A percentile compares a stretch with the other conserved stretches of the same genome.
These are phyloP conservation scores for Centruroides sculpturatus DNA, from an alignment of 1,140 invertebrate genomes.

Conservation along the genomic window DNA sequence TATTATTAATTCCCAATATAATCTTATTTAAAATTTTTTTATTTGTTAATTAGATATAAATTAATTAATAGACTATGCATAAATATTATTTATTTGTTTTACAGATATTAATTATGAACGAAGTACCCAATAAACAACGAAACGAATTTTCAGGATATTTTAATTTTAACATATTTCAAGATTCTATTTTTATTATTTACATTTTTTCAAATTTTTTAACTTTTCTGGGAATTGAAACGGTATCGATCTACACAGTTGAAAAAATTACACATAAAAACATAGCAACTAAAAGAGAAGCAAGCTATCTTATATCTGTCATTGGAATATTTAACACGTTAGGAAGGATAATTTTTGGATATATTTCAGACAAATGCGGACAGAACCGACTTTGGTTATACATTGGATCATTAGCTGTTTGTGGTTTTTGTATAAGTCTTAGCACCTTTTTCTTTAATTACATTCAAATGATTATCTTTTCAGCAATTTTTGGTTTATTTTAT, in stretches of 20 bases:
- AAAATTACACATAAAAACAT: conserved; percentile 45
- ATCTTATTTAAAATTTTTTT: conserved; percentile 22
- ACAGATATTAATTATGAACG: conserved; percentile 1
- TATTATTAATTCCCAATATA: conserved; percentile 35
- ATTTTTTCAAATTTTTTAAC: conserved; percentile 87
- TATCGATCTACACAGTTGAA: conserved; percentile 66
- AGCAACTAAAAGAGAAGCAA: conserved; percentile 34
- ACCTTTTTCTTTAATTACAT: conserved; percentile 52
- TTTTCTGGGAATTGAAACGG: conserved; percentile 89
- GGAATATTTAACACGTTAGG: conserved; percentile 77
- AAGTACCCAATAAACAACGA: conserved; percentile 30
- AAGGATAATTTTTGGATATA: conserved; percentile 63
- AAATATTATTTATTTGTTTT: conserved; percentile 13
- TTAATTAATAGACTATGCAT: conserved; percentile 12
- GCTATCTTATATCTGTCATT: conserved; percentile 56
- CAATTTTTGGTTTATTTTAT: conserved; percentile 69
- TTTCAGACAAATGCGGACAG: conserved; percentile 76
- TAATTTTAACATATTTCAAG: conserved; percentile 62
- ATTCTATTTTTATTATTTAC: conserved; percentile 80
- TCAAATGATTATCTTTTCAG: conserved; percentile 55
- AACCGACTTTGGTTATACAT: conserved; percentile 83
- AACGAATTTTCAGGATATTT: conserved; percentile 66
- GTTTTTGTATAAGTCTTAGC: conserved; percentile 49
- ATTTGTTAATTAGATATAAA: conserved; percentile 29
- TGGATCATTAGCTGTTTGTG: conserved; percentile 59